These are phyloP conservation scores for Epsilonema sp. DNA, from an alignment of 2,888 invertebrate genomes.

Conservation along the genomic window DNA sequence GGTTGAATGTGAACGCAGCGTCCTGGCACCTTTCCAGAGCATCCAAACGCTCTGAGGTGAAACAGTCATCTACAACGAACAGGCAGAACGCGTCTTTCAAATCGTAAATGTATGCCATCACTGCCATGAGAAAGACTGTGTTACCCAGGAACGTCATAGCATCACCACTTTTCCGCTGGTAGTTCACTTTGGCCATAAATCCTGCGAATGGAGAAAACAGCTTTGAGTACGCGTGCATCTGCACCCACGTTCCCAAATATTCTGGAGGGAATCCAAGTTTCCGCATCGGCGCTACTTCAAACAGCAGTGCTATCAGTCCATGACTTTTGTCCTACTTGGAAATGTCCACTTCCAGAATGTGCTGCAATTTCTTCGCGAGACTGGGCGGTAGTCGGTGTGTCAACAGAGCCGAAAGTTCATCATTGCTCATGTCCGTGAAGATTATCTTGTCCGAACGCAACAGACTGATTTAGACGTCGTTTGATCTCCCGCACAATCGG, in stretches of 20 bases:
- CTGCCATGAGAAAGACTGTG: background rate
- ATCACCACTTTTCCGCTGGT: slow-evolving; percentile 1
- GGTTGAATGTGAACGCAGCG: background rate
- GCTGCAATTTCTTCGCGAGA: background rate
- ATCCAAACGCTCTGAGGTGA: background rate
- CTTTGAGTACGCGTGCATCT: slow-evolving; percentile 1
- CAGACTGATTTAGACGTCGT: background rate
- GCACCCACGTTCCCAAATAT: background rate
- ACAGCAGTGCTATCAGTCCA: background rate
- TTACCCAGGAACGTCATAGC: slow-evolving; percentile 2
- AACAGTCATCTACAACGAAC: slow-evolving; percentile 2
- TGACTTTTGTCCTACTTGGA: slow-evolving; percentile 3
- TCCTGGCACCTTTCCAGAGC: too few relatives aligned
- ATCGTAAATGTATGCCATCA: background rate
- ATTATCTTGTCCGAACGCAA: background rate
- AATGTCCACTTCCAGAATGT: background rate
- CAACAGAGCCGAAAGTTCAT: background rate
- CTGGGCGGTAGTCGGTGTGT: background rate
- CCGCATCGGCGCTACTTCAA: background rate
- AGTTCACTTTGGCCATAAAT: background rate
- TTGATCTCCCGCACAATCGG: background rate
- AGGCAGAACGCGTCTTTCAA: background rate
- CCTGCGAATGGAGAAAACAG: background rate
- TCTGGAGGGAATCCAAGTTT: background rate
- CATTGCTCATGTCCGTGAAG: background rate